Conservation (phyloP, 2,797 vertebrate species). For the Neoniphon sammara region DNA sequence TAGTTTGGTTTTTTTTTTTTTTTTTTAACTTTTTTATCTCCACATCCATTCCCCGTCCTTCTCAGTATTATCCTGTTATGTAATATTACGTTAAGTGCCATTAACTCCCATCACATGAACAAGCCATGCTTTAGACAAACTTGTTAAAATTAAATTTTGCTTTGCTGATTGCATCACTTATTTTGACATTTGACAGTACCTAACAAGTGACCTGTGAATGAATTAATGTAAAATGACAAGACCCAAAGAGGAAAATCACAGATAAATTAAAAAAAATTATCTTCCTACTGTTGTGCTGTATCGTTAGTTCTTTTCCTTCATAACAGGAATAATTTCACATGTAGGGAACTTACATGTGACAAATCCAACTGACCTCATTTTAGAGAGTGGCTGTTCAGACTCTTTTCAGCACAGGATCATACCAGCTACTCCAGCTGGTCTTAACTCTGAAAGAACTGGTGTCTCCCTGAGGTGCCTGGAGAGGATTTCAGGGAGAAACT, state of each 20-base stretch:
- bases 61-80: slow-evolving; percentile 1
- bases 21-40: neutral
- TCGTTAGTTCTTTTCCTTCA: neutral
- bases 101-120: neutral
- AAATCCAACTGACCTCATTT: neutral
- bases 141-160: too few relatives aligned
- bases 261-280: neutral
- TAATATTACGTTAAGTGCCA: slow-evolving; percentile 1
- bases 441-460: slow-evolving; percentile 30
- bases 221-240: neutral
- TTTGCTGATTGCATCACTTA: too few relatives aligned
- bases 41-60: neutral
- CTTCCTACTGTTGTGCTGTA: neutral
- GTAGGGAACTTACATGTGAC: neutral
- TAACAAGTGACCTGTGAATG: neutral
- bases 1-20: neutral
- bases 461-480: slow-evolving; percentile 57
- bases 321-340: neutral
- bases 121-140: neutral
- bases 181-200: neutral
- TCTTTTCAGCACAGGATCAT: neutral
- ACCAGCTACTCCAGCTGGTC: neutral
- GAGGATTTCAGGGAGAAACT: slow-evolving; percentile 35
- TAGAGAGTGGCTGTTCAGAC: too few relatives aligned
- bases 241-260: neutral